Conservation (phyloP, 1,140 invertebrate species). For the Drosophila albomicans region DNA sequence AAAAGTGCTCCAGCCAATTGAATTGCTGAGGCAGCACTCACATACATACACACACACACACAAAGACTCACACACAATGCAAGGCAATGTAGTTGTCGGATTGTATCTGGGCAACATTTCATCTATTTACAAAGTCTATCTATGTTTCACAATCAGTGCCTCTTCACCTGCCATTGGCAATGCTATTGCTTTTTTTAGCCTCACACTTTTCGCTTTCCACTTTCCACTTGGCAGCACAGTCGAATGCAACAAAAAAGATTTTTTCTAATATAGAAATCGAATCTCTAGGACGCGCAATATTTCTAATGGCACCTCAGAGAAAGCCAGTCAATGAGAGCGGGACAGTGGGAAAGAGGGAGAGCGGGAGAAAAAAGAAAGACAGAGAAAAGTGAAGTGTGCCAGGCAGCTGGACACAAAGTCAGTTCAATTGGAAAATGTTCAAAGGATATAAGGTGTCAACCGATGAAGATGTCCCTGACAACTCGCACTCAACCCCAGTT, state of each 20-base stretch:
- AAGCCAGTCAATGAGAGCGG: background rate
- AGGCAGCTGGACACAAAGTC: slow-evolving; percentile 12
- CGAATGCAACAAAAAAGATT: slow-evolving; percentile 58
- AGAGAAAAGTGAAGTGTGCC: slow-evolving; percentile 5
- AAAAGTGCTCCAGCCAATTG: slow-evolving; percentile 76
- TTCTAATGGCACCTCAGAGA: slow-evolving; percentile 64
- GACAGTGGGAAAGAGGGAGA: too few species aligned
- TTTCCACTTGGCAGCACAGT: slow-evolving; percentile 60
- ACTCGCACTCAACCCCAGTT: slow-evolving; percentile 1
- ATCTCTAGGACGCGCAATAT: slow-evolving; percentile 70
- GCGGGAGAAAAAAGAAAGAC: too few species aligned
- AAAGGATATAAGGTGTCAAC: slow-evolving; percentile 79
- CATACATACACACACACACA: slow-evolving; percentile 13
- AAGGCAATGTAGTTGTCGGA: slow-evolving; percentile 5
- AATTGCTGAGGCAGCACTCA: slow-evolving; percentile 51
- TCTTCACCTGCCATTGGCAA: slow-evolving; percentile 55
- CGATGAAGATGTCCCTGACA: slow-evolving; percentile 51
- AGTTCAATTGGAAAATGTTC: slow-evolving; percentile 78
- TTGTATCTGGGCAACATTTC: slow-evolving; percentile 64
- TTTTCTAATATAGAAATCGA: slow-evolving; percentile 80
- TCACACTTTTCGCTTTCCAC: slow-evolving; percentile 6
- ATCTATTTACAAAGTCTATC: slow-evolving; percentile 78
- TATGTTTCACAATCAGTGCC: slow-evolving; percentile 67
- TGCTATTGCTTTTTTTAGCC: slow-evolving; percentile 22
- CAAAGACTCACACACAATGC: slow-evolving; percentile 1